Percentiles rank a stretch among this genome's conserved stretches.
Evolutionary conservation across 1,140 invertebrate genomes (phyloP).

Genomic region (Papilio xuthus): DNA sequence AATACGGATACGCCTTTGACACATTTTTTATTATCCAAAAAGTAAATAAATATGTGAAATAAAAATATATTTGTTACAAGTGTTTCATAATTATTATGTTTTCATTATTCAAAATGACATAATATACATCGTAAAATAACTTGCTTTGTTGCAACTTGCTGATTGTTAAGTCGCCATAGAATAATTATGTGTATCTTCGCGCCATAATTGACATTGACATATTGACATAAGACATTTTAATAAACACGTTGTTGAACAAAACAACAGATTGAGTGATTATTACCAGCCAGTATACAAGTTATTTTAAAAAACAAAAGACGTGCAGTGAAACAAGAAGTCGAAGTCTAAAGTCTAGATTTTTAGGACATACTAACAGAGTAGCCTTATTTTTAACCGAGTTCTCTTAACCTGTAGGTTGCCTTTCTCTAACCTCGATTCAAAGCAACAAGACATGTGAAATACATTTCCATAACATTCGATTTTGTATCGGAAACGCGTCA

Average conservation of each 20-base stretch:
- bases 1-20: background rate
- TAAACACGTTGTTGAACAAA: background rate
- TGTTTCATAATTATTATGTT: constrained; percentile 24
- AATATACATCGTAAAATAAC: constrained; percentile 18
- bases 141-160: constrained; percentile 9
- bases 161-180: background rate
- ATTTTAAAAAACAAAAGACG: background rate
- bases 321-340: background rate
- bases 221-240: background rate
- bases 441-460: background rate
- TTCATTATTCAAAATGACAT: constrained; percentile 16
- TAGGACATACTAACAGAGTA: constrained; percentile 11
- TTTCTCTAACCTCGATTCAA: constrained; percentile 23
- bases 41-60: background rate
- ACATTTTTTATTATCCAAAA: background rate
- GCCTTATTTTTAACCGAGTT: constrained; percentile 12
- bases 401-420: constrained; percentile 10
- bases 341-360: constrained; percentile 7
- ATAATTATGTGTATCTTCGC: background rate
- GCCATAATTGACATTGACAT: constrained; percentile 21
- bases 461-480: background rate
- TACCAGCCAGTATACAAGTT: background rate
- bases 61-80: background rate
- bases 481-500: constrained; percentile 14
- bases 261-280: background rate